Evolutionary conservation across 2,888 invertebrate genomes (phyloP).

Genomic region (Cheilosia impressa): DNA sequence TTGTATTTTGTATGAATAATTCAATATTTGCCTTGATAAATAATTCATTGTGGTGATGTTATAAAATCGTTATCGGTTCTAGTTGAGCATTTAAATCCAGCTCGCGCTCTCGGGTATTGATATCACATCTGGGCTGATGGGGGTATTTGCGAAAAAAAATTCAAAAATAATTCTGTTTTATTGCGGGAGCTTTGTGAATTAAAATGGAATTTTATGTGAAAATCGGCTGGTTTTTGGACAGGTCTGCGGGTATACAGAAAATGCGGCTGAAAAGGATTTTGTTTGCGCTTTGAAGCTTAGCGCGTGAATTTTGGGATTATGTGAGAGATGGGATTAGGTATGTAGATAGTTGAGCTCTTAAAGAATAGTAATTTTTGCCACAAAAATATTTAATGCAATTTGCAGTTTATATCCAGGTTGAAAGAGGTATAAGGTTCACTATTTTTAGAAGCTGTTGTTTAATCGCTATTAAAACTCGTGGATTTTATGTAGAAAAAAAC

Average conservation of each 20-base stretch:
- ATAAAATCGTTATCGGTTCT: constrained; percentile 12
- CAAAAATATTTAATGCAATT: too few species aligned
- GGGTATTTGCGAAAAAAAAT: not conserved
- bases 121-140: constrained; percentile 5
- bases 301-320: constrained; percentile 6
- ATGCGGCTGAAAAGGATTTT: not conserved
- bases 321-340: too few species aligned
- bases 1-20: constrained; percentile 59
- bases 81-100: not conserved
- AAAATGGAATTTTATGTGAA: constrained; percentile 19
- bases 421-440: too few species aligned
- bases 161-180: constrained; percentile 21
- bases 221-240: constrained; percentile 3
- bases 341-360: not conserved
- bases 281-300: not conserved
- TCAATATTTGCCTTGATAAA: constrained; percentile 68
- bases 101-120: constrained; percentile 17
- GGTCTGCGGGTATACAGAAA: constrained; percentile 2
- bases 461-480: too few species aligned
- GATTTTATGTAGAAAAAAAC: too few species aligned
- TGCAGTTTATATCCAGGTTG: too few species aligned
- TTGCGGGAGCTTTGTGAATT: constrained; percentile 1
- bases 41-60: constrained; percentile 36
- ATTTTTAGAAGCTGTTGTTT: too few species aligned
- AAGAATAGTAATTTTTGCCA: too few species aligned